phyloP scores from a whole-genome alignment of 2,113 vertebrate species.

The Baryphthengus martii region DNA sequence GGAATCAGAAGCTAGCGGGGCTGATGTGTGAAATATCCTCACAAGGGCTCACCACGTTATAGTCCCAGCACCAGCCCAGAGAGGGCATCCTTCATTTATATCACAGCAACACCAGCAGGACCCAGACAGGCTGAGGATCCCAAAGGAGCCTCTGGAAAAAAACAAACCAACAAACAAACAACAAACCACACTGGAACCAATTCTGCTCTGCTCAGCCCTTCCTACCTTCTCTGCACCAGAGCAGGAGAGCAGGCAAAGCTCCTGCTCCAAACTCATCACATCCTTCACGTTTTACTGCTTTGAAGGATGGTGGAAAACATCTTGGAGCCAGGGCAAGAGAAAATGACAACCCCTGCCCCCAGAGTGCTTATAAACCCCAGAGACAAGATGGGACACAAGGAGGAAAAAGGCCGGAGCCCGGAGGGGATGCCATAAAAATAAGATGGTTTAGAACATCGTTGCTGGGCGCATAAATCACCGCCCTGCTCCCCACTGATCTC shows the following conservation, averaged over 20 bases:
- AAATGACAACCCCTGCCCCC: not conserved
- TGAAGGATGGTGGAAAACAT: not conserved
- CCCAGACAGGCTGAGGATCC: not conserved
- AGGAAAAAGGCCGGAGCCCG: constrained; percentile 29
- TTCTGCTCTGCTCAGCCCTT: not conserved
- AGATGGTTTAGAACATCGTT: not conserved
- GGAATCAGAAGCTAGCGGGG: not conserved
- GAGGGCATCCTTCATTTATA: not conserved
- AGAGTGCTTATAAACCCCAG: not conserved
- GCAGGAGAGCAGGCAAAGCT: not conserved
- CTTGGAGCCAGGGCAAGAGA: not conserved
- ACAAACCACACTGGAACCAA: not conserved
- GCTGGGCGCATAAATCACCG: constrained; percentile 28
- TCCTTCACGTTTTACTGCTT: not conserved
- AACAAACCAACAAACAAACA: too few relatives aligned
- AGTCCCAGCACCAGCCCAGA: not conserved
- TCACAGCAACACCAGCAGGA: not conserved
- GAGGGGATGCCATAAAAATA: constrained; percentile 43
- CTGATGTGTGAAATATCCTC: not conserved
- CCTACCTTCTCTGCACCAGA: not conserved
- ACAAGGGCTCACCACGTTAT: accelerated
- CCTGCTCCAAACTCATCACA: accelerated
- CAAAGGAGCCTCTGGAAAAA: accelerated
- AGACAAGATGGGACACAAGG: constrained; percentile 44
- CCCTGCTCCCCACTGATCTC: not conserved